Evolutionary conservation across 2,797 vertebrate genomes (phyloP).

Genomic region (Girardinus metallicus): DNA sequence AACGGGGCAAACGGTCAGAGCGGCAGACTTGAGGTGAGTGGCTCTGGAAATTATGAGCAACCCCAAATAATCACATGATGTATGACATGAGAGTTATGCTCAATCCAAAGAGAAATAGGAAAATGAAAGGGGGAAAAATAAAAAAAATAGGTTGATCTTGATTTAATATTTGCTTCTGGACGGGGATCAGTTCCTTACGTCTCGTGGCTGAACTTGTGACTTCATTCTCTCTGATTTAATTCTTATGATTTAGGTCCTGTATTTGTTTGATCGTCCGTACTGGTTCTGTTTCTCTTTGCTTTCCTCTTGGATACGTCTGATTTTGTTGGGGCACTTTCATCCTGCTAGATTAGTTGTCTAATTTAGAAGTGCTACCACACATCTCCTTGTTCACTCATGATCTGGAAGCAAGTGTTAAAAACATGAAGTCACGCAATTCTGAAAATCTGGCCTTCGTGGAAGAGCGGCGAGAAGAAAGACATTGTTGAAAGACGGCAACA

Average conservation of each 20-base stretch:
- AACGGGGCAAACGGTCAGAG: background rate
- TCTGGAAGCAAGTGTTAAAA: background rate
- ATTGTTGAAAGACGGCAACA: background rate
- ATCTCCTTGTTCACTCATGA: background rate
- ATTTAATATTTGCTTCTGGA: constrained; percentile 1
- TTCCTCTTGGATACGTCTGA: background rate
- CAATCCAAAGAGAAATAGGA: background rate
- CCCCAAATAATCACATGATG: background rate
- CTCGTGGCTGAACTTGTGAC: background rate
- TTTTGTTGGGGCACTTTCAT: background rate
- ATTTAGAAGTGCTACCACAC: background rate
- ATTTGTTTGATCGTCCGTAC: background rate
- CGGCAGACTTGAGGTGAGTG: background rate
- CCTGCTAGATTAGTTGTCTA: background rate
- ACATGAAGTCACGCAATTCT: background rate
- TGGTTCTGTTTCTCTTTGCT: background rate
- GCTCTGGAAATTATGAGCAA: background rate
- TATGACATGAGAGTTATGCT: background rate
- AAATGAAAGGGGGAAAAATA: background rate
- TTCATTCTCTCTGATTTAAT: constrained; percentile 2
- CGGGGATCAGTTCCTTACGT: background rate
- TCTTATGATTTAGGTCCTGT: background rate
- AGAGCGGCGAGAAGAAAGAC: background rate
- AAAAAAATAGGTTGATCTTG: background rate
- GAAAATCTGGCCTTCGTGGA: background rate